These are phyloP conservation scores for Nycteola revayana DNA, from an alignment of 2,888 invertebrate species.

Conservation along the genomic window DNA sequence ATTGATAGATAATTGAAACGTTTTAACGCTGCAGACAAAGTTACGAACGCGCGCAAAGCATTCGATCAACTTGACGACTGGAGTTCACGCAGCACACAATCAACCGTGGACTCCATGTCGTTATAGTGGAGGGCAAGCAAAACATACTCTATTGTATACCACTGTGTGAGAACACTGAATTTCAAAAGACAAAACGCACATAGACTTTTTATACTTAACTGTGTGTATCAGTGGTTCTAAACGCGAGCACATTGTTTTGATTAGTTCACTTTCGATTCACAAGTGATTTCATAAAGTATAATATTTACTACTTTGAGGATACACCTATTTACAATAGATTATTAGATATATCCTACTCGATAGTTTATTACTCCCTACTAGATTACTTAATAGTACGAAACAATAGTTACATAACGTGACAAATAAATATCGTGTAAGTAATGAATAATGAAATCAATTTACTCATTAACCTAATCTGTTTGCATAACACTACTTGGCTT, in stretches of 20 bases:
- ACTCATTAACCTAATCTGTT: no score
- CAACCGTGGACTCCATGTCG: constrained; percentile 38
- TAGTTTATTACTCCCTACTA: constrained; percentile 1
- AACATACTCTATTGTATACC: constrained; percentile 67
- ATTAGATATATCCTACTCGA: constrained; percentile 3
- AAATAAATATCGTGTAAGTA: no score
- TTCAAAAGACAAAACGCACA: constrained; percentile 58
- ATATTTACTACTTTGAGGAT: no score
- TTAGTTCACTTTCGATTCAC: constrained; percentile 31
- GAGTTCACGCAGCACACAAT: constrained; percentile 41
- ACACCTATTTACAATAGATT: background rate
- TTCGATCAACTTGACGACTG: constrained; percentile 59
- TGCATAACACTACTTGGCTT: no score
- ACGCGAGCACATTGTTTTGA: constrained; percentile 26
- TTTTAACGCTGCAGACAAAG: constrained; percentile 29
- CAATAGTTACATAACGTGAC: no score
- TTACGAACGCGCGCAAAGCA: constrained; percentile 54
- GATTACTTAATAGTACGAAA: no score
- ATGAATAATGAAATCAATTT: no score
- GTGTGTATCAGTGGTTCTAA: constrained; percentile 23
- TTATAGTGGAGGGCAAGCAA: constrained; percentile 56
- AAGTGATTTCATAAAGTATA: constrained; percentile 8
- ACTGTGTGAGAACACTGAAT: constrained; percentile 68
- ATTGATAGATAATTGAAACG: constrained; percentile 41
- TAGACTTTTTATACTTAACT: constrained; percentile 40